A percentile compares a stretch with the other conserved stretches of the same genome.
phyloP scores from a whole-genome alignment of 1,140 invertebrate species.

The Euwallacea fornicatus region DNA sequence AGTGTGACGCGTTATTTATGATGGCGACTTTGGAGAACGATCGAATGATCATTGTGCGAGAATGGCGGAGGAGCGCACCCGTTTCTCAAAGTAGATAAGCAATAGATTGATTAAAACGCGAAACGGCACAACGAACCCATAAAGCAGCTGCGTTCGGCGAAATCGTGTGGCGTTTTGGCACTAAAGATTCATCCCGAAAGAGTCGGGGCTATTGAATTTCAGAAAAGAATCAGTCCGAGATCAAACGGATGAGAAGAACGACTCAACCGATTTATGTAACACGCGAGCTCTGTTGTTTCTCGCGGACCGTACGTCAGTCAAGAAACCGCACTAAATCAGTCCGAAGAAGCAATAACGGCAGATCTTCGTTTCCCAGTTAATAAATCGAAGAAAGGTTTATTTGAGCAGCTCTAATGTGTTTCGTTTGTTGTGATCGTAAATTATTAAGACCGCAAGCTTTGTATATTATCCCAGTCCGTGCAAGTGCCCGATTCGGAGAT shows the following conservation, averaged over 20 bases:
- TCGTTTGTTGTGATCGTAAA: conserved; percentile 24
- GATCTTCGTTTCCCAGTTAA: conserved; percentile 32
- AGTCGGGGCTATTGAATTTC: conserved; percentile 27
- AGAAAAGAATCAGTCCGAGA: conserved; percentile 21
- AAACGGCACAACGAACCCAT: background rate
- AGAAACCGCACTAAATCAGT: conserved; percentile 33
- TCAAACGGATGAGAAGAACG: conserved; percentile 27
- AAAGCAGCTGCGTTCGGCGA: conserved; percentile 32
- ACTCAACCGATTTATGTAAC: conserved; percentile 27
- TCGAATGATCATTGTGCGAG: too few species aligned
- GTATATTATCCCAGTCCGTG: too few species aligned
- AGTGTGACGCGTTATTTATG: conserved; percentile 35
- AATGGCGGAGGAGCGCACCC: too few species aligned
- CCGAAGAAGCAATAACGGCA: conserved; percentile 27
- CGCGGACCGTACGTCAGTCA: conserved; percentile 35
- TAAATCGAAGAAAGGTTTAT: conserved; percentile 27
- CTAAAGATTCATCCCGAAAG: conserved; percentile 36
- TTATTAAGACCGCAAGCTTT: background rate
- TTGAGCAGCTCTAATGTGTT: conserved; percentile 35
- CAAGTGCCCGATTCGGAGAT: too few species aligned
- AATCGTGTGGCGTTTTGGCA: conserved; percentile 35
- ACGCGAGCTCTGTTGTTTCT: conserved; percentile 34
- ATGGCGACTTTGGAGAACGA: background rate
- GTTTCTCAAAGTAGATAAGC: too few species aligned
- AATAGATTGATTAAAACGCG: too few species aligned